A percentile compares a stretch with the other conserved stretches of the same genome.
Conservation (phyloP, 2,113 vertebrate species). For the Ranitomeya variabilis region DNA sequence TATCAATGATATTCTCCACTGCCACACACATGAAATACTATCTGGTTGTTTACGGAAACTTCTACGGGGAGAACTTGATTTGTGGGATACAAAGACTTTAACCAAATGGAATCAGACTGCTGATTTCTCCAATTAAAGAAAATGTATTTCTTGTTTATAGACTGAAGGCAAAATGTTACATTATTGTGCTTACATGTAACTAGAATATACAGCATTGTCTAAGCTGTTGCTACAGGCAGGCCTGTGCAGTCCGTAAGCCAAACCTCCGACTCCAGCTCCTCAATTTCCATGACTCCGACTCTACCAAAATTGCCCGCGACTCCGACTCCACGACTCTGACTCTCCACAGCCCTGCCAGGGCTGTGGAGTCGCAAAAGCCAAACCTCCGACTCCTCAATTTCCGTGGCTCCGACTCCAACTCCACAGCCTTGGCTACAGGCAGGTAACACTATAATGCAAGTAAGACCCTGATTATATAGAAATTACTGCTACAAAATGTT, state of each 20-base stretch:
- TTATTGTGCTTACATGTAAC: neutral
- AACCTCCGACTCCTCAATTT: too few species aligned
- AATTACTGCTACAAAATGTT: neutral
- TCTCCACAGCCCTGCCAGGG: too few species aligned
- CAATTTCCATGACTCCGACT: too few species aligned
- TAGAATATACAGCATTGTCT: neutral
- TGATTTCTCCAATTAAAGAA: neutral
- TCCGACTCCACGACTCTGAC: too few species aligned
- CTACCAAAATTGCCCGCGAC: too few species aligned
- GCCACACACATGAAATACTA: constrained; percentile 35
- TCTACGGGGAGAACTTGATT: neutral
- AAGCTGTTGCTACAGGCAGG: neutral
- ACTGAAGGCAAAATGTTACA: neutral
- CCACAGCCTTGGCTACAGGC: too few species aligned
- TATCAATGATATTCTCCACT: constrained; percentile 30
- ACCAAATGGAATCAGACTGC: neutral
- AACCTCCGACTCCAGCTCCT: too few species aligned
- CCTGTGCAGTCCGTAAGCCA: too few species aligned
- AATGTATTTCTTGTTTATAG: neutral
- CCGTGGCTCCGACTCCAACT: too few species aligned
- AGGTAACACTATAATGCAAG: neutral
- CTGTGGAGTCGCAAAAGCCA: too few species aligned
- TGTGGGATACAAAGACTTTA: neutral
- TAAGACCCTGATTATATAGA: neutral
- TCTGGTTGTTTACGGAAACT: constrained; percentile 22